A percentile compares a stretch with the other conserved stretches of the same genome.
These are phyloP conservation scores for Xyliphius kryptos DNA, from an alignment of 2,113 vertebrate genomes.

Conservation along the genomic window DNA sequence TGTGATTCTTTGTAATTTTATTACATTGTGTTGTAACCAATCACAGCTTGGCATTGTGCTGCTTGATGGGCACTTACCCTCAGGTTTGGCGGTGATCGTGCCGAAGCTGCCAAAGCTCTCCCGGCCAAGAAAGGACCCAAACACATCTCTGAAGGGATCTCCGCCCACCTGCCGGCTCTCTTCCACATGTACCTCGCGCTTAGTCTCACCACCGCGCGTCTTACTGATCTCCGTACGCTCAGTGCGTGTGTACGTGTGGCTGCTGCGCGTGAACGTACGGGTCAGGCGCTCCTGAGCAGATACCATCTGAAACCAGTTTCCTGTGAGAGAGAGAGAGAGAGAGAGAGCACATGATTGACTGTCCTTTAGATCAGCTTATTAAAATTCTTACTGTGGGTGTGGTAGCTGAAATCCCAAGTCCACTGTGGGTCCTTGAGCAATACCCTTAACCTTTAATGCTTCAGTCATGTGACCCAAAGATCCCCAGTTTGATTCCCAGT, in stretches of 20 bases:
- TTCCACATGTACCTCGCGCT: conserved; percentile 88
- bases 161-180: conserved; percentile 88
- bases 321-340: conserved; percentile 48
- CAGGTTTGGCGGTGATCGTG: conserved; percentile 71
- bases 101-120: conserved; percentile 81
- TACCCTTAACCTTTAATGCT: too few relatives aligned
- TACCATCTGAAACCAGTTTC: conserved; percentile 99
- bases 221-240: conserved; percentile 97
- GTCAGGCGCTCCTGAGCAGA: conserved; percentile 94
- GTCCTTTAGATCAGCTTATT: too few relatives aligned
- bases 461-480: too few relatives aligned
- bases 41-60: too few relatives aligned
- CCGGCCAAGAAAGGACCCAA: conserved; percentile 81
- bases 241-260: conserved; percentile 66
- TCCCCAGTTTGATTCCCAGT: too few relatives aligned
- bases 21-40: too few relatives aligned
- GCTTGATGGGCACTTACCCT: conserved; percentile 69
- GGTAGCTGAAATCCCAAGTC: too few relatives aligned
- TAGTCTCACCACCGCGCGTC: conserved; percentile 85
- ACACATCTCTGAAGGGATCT: conserved; percentile 85
- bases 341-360: too few relatives aligned
- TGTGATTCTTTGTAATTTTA: too few relatives aligned
- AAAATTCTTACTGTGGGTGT: too few relatives aligned
- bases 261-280: conserved; percentile 76
- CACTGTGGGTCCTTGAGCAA: too few relatives aligned